These are phyloP conservation scores for Odocoileus virginianus DNA, from an alignment of 2,113 vertebrate species.

Conservation along the genomic window DNA sequence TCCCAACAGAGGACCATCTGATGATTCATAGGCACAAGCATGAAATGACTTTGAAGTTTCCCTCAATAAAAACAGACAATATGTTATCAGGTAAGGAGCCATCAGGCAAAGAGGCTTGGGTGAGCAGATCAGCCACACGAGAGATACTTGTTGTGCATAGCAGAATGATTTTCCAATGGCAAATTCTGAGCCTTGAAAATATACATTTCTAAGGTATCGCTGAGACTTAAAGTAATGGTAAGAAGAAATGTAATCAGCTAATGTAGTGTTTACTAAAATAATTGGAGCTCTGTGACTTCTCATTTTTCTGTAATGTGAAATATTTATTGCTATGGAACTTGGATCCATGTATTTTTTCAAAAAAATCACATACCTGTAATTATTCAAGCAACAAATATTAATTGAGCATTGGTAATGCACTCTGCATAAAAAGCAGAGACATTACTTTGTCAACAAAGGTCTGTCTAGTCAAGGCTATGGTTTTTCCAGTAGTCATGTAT, in stretches of 20 bases:
- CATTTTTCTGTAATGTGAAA: constrained; percentile 41
- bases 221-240: constrained; percentile 38
- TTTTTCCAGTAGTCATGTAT: background rate
- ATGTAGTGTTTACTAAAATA: constrained; percentile 16
- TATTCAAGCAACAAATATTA: background rate
- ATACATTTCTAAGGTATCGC: constrained; percentile 1
- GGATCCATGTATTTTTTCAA: background rate
- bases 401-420: background rate
- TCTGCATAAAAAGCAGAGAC: background rate
- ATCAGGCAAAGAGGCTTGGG: constrained; percentile 48
- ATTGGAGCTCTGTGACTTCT: constrained; percentile 42
- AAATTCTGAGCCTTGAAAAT: constrained; percentile 54
- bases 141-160: constrained; percentile 26
- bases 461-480: background rate
- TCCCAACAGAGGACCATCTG: constrained; percentile 98
- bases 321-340: constrained; percentile 36
- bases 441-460: background rate
- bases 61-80: constrained; percentile 98
- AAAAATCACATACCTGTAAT: background rate
- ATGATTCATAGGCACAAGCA: constrained; percentile 99
- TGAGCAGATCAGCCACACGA: background rate
- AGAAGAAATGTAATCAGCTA: constrained; percentile 56
- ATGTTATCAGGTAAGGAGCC: constrained; percentile 95
- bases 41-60: constrained; percentile 99
- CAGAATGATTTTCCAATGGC: constrained; percentile 50